Evolutionary conservation across 2,888 invertebrate species (phyloP).

Genomic region (Philhelius pedissequus): DNA sequence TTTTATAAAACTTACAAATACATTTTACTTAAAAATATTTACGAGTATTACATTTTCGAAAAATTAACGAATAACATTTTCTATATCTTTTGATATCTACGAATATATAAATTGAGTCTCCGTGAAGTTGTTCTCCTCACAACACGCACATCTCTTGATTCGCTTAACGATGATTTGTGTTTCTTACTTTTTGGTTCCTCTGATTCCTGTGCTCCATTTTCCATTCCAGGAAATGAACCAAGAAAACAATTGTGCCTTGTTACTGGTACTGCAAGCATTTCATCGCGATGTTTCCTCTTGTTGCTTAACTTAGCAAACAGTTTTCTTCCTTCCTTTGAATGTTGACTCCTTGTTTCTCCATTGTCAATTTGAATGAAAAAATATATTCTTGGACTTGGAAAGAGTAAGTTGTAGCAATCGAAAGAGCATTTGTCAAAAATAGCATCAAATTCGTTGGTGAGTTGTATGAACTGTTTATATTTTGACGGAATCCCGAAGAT

Average conservation of each 20-base stretch:
- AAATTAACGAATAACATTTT: not conserved
- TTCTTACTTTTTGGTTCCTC: not conserved
- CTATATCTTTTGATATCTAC: no score
- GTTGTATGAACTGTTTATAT: constrained; percentile 70
- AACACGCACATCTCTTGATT: not conserved
- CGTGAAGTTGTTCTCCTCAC: not conserved
- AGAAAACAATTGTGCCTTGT: constrained; percentile 76
- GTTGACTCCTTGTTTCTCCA: constrained; percentile 22
- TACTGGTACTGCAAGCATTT: constrained; percentile 70
- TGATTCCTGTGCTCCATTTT: not conserved
- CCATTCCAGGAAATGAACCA: constrained; percentile 70
- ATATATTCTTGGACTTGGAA: constrained; percentile 73
- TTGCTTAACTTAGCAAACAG: constrained; percentile 8
- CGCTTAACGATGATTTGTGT: not conserved
- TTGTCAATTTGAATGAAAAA: constrained; percentile 73
- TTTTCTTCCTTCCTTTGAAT: not conserved
- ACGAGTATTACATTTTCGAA: not conserved
- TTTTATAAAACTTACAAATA: not conserved
- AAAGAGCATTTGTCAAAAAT: constrained; percentile 73
- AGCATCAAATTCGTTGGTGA: constrained; percentile 73
- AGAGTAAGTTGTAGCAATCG: constrained; percentile 74
- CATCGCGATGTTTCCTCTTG: not conserved
- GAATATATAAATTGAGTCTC: no score
- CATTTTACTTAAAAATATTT: no score
- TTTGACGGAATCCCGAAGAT: constrained; percentile 70